These are phyloP conservation scores for Drosophila punjabiensis DNA, from an alignment of 1,140 invertebrate genomes.

Conservation along the genomic window DNA sequence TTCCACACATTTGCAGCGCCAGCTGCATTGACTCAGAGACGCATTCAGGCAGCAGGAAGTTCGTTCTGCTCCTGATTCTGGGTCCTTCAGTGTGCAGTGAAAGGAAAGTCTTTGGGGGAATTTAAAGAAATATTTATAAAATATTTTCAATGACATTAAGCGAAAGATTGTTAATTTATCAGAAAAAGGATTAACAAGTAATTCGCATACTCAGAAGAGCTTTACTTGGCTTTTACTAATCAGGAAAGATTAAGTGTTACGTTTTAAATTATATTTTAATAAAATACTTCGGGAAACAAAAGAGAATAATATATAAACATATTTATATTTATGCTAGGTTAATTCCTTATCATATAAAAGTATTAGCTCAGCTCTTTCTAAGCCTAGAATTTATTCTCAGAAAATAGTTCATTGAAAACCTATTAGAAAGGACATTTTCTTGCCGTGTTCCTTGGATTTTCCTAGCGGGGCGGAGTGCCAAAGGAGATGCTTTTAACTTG, in stretches of 20 bases:
- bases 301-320: too few relatives aligned
- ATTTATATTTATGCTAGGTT: too few relatives aligned
- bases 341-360: too few relatives aligned
- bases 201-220: neutral
- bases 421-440: neutral
- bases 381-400: neutral
- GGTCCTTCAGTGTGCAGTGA: conserved; percentile 27
- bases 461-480: neutral
- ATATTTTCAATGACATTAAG: neutral
- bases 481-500: conserved; percentile 73
- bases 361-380: neutral
- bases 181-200: neutral
- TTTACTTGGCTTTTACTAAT: neutral
- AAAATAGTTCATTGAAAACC: neutral
- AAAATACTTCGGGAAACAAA: too few relatives aligned
- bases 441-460: neutral
- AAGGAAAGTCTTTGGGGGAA: neutral
- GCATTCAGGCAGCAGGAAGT: conserved; percentile 51
- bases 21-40: conserved; percentile 62
- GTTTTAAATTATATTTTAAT: too few relatives aligned
- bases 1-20: conserved; percentile 55
- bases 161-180: neutral
- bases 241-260: neutral
- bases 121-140: neutral
- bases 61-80: conserved; percentile 46